These are phyloP conservation scores for Caenorhabditis becei DNA, from an alignment of 2,888 invertebrate species.

Conservation along the genomic window DNA sequence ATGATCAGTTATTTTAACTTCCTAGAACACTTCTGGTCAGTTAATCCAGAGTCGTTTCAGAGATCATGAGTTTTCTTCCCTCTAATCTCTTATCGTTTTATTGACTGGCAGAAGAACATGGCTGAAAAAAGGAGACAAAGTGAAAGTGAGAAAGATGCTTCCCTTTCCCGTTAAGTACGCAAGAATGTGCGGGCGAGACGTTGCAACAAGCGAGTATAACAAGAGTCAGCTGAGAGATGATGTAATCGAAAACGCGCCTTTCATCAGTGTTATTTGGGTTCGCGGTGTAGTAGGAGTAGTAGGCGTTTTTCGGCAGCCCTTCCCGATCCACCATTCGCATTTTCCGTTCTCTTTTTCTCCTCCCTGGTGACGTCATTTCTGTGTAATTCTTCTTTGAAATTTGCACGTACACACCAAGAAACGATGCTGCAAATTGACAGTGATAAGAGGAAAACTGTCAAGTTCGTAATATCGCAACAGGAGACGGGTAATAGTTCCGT, in stretches of 20 bases:
- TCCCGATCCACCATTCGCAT: not conserved
- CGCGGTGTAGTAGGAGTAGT: conserved; percentile 11
- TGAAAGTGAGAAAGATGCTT: not conserved
- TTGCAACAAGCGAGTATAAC: conserved; percentile 49
- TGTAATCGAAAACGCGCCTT: conserved; percentile 45
- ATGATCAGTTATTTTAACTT: not conserved
- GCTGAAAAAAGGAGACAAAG: conserved; percentile 4
- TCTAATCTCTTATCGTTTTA: not conserved
- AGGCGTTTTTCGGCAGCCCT: not conserved
- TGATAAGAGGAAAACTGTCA: conserved; percentile 33
- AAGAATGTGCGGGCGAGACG: conserved; percentile 9
- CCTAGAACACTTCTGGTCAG: too few species aligned
- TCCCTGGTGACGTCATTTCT: not conserved
- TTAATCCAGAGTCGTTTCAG: too few species aligned
- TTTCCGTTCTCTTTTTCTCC: not conserved
- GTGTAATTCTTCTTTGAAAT: not conserved
- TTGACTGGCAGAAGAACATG: conserved; percentile 3
- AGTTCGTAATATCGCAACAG: conserved; percentile 11
- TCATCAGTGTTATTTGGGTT: conserved; percentile 47
- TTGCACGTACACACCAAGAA: conserved; percentile 35
- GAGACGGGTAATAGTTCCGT: conserved; percentile 5
- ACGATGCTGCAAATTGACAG: conserved; percentile 4
- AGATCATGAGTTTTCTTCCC: not conserved
- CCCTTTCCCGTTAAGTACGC: not conserved
- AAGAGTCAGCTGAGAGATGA: conserved; percentile 54